Percentiles rank a stretch among this genome's conserved stretches.
Conservation (phyloP, 1,140 invertebrate genomes). For the Gonatopus flavifemur region DNA sequence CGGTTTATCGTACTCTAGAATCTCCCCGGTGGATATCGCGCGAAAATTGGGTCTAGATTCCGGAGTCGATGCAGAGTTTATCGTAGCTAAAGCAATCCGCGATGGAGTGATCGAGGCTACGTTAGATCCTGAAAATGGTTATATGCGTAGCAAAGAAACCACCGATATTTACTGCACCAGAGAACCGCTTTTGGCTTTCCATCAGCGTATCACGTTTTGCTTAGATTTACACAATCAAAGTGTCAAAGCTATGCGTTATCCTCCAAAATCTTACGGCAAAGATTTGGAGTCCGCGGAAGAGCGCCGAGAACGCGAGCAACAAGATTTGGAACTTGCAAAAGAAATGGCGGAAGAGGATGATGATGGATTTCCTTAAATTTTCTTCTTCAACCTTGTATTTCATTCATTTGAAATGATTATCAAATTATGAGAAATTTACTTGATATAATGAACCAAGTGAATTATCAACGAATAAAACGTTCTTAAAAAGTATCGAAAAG, state of each 20-base stretch:
- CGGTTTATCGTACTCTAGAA: constrained; percentile 94
- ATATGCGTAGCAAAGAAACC: constrained; percentile 96
- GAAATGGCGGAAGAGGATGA: constrained; percentile 99
- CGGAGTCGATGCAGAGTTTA: constrained; percentile 97
- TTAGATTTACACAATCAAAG: constrained; percentile 97
- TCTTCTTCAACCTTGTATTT: no score
- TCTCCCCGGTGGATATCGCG: constrained; percentile 93
- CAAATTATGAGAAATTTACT: no score
- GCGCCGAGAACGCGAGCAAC: constrained; percentile 91
- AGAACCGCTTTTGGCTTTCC: constrained; percentile 95
- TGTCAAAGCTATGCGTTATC: constrained; percentile 98
- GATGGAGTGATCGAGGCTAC: constrained; percentile 99
- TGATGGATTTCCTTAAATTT: constrained; percentile 76
- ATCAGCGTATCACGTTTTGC: constrained; percentile 97
- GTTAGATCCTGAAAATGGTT: constrained; percentile 92
- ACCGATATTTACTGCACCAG: constrained; percentile 96
- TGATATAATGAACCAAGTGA: no score
- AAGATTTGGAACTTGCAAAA: constrained; percentile 96
- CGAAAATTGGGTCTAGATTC: constrained; percentile 91
- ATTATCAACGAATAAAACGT: no score
- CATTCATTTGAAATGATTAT: no score
- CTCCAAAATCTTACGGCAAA: constrained; percentile 97
- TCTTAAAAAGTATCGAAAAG: no score
- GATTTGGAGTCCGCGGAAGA: constrained; percentile 98
- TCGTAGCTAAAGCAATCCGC: constrained; percentile 98